phyloP scores from a whole-genome alignment of 2,888 invertebrate species.

The Sympetrum striolatum region DNA sequence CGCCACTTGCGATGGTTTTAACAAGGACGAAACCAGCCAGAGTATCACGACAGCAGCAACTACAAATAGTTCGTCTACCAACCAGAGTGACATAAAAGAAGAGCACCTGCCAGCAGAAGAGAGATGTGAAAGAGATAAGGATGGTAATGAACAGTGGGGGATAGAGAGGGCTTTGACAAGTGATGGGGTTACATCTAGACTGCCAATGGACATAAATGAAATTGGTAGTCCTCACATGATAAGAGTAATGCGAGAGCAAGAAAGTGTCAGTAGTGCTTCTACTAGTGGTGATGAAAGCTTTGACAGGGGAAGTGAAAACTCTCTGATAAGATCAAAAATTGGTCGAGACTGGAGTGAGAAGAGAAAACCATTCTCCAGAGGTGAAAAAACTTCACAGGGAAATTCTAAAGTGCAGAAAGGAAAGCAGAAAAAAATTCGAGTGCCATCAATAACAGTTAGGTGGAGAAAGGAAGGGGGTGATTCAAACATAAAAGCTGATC shows the following conservation, averaged over 20 bases:
- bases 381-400: background rate
- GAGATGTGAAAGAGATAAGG: background rate
- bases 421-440: slow-evolving; percentile 23
- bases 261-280: slow-evolving; percentile 26
- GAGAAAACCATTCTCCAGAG: background rate
- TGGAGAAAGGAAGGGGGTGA: background rate
- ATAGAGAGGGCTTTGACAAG: background rate
- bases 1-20: background rate
- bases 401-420: background rate
- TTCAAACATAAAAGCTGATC: background rate
- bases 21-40: background rate
- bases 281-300: slow-evolving; percentile 22
- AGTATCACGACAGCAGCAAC: background rate
- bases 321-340: background rate
- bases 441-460: slow-evolving; percentile 16
- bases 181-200: background rate
- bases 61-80: background rate
- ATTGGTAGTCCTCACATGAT: slow-evolving; percentile 9
- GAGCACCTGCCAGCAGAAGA: background rate
- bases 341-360: slow-evolving; percentile 7
- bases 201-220: background rate
- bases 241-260: slow-evolving; percentile 26
- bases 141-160: background rate
- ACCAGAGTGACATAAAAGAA: background rate
- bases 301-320: slow-evolving; percentile 9